Evolutionary conservation across 1,140 invertebrate genomes (phyloP).

Genomic region (Meloidogyne floridensis): DNA sequence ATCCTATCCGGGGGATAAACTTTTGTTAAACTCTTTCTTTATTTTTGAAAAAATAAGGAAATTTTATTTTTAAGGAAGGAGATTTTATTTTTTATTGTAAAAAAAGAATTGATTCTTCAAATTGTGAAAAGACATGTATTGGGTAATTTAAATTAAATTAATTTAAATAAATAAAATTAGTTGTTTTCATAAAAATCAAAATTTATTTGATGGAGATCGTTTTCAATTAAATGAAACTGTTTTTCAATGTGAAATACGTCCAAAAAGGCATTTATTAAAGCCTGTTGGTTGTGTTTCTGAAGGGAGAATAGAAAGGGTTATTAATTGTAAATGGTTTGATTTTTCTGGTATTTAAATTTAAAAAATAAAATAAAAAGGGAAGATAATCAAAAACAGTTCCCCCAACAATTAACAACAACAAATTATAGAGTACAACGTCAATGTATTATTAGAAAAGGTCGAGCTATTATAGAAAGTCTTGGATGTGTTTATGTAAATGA

Average conservation of each 20-base stretch:
- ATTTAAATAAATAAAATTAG: neutral
- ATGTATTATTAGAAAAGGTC: slow-evolving; percentile 28
- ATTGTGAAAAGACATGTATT: slow-evolving; percentile 33
- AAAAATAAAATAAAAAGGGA: slow-evolving; percentile 26
- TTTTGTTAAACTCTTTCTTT: neutral
- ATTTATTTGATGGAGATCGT: slow-evolving; percentile 36
- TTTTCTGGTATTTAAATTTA: neutral
- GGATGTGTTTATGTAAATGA: slow-evolving; percentile 35
- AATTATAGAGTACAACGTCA: slow-evolving; percentile 26
- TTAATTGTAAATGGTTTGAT: slow-evolving; percentile 31
- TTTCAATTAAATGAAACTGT: slow-evolving; percentile 23
- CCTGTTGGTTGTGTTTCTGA: slow-evolving; percentile 36
- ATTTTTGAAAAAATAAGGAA: slow-evolving; percentile 12
- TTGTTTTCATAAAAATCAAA: slow-evolving; percentile 20
- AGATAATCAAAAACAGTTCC: neutral
- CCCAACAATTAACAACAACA: neutral
- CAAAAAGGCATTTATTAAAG: slow-evolving; percentile 31
- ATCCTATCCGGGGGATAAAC: no score
- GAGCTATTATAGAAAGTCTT: slow-evolving; percentile 28
- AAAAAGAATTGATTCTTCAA: neutral
- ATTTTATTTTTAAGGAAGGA: slow-evolving; percentile 28
- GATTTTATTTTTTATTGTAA: slow-evolving; percentile 44
- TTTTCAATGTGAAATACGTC: slow-evolving; percentile 38
- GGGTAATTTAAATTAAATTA: slow-evolving; percentile 2
- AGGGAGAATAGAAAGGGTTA: slow-evolving; percentile 28